Conservation (phyloP, 2,888 invertebrate species). For the Ophion ellenae region DNA sequence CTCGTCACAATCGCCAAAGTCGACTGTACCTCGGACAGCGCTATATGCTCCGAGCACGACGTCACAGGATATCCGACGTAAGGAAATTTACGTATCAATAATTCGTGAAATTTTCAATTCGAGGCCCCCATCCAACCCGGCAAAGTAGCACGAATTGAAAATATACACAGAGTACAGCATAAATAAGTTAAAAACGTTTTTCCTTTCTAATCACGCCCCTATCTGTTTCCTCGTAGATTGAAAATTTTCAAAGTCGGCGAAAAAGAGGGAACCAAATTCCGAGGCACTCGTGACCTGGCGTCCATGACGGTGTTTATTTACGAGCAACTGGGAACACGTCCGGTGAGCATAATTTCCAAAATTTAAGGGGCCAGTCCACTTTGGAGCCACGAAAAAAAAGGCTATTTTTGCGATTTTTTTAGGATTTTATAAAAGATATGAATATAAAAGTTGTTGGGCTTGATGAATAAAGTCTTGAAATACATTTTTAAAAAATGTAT, state of each 20-base stretch:
- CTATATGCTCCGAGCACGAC: slow-evolving; percentile 90
- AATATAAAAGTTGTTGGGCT: too few relatives aligned
- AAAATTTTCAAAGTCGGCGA: slow-evolving; percentile 91
- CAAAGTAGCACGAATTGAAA: background rate
- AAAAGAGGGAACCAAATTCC: slow-evolving; percentile 89
- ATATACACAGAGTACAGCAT: background rate
- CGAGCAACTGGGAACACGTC: slow-evolving; percentile 87
- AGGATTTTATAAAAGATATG: too few relatives aligned
- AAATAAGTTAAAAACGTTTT: background rate
- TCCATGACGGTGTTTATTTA: slow-evolving; percentile 91
- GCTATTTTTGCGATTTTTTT: too few relatives aligned
- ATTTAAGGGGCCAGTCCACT: background rate
- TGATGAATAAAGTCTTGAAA: too few relatives aligned
- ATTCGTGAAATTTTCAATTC: background rate
- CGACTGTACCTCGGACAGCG: slow-evolving; percentile 90
- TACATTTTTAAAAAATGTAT: too few relatives aligned
- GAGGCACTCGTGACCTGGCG: slow-evolving; percentile 91
- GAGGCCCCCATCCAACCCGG: background rate
- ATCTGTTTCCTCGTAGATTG: slow-evolving; percentile 84
- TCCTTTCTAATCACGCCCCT: background rate
- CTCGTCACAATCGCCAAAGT: slow-evolving; percentile 91
- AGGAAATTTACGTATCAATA: slow-evolving; percentile 59
- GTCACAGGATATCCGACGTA: slow-evolving; percentile 89
- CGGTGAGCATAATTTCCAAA: slow-evolving; percentile 71
- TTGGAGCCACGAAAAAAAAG: too few relatives aligned